Evolutionary conservation across 2,888 invertebrate species (phyloP).

Genomic region (Thecocarcelia acutangulata): DNA sequence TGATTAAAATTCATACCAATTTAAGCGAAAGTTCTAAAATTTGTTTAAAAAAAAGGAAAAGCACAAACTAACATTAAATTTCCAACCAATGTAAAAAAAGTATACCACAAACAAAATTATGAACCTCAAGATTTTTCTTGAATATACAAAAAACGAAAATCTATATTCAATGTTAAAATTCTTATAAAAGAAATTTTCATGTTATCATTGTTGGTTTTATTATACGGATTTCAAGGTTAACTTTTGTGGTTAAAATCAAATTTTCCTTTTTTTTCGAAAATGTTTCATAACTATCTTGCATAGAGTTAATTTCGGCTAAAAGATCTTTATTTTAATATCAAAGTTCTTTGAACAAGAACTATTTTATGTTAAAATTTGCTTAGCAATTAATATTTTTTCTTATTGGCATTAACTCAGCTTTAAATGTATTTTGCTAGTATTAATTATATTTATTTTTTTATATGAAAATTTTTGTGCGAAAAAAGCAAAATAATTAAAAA

Average conservation of each 20-base stretch:
- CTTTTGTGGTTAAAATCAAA: constrained; percentile 27
- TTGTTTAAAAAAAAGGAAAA: constrained; percentile 36
- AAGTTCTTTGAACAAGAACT: neutral
- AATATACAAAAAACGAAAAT: constrained; percentile 37
- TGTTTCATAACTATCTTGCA: neutral
- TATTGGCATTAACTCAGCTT: constrained; percentile 47
- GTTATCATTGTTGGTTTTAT: neutral
- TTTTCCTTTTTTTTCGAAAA: constrained; percentile 29
- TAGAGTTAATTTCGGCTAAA: neutral
- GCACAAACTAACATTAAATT: constrained; percentile 45
- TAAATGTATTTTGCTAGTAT: constrained; percentile 47
- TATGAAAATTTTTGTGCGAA: constrained; percentile 27
- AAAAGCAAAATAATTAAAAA: constrained; percentile 37
- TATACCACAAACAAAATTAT: constrained; percentile 36
- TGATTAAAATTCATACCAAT: constrained; percentile 33
- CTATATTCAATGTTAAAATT: constrained; percentile 59
- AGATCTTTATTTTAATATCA: neutral
- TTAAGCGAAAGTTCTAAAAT: constrained; percentile 36
- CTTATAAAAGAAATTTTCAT: neutral
- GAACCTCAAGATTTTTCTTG: constrained; percentile 63
- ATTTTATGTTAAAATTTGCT: constrained; percentile 36
- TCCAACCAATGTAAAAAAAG: constrained; percentile 15
- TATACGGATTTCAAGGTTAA: neutral
- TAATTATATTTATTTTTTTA: constrained; percentile 34
- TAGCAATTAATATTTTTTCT: constrained; percentile 32